These are phyloP conservation scores for Eufriesea mexicana DNA, from an alignment of 1,140 invertebrate genomes.

Conservation along the genomic window DNA sequence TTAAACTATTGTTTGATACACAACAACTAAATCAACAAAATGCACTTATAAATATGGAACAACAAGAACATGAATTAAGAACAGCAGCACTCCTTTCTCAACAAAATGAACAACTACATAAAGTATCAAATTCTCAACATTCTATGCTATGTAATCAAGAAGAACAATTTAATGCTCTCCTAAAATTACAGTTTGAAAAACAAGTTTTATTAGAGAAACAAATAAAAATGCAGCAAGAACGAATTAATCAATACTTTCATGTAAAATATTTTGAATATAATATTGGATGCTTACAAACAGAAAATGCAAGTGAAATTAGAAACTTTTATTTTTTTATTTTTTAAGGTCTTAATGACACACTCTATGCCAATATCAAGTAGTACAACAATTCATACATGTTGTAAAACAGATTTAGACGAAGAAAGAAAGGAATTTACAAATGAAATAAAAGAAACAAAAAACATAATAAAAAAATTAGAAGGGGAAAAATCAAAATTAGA, in stretches of 20 bases:
- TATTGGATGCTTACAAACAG: background rate
- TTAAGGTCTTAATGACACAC: constrained; percentile 70
- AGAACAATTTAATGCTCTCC: constrained; percentile 73
- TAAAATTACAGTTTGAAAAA: constrained; percentile 74
- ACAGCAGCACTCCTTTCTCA: constrained; percentile 70
- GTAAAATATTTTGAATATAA: constrained; percentile 57
- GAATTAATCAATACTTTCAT: constrained; percentile 75
- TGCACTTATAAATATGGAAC: constrained; percentile 73
- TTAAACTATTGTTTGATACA: constrained; percentile 58
- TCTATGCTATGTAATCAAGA: constrained; percentile 70
- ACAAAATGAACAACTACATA: constrained; percentile 73
- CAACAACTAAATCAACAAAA: constrained; percentile 75
- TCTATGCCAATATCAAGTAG: constrained; percentile 56
- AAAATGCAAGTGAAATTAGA: background rate
- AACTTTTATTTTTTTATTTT: constrained; percentile 32
- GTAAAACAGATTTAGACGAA: constrained; percentile 47
- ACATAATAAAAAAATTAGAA: constrained; percentile 69
- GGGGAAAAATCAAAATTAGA: constrained; percentile 76
- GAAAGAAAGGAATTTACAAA: constrained; percentile 46
- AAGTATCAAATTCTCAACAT: constrained; percentile 69
- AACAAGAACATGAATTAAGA: constrained; percentile 74
- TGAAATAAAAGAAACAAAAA: constrained; percentile 66
- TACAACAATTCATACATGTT: constrained; percentile 1
- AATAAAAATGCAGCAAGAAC: constrained; percentile 77
- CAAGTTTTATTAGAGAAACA: constrained; percentile 75